Evolutionary conservation across 1,140 invertebrate genomes (phyloP).

Genomic region (Cataglyphis hispanica): DNA sequence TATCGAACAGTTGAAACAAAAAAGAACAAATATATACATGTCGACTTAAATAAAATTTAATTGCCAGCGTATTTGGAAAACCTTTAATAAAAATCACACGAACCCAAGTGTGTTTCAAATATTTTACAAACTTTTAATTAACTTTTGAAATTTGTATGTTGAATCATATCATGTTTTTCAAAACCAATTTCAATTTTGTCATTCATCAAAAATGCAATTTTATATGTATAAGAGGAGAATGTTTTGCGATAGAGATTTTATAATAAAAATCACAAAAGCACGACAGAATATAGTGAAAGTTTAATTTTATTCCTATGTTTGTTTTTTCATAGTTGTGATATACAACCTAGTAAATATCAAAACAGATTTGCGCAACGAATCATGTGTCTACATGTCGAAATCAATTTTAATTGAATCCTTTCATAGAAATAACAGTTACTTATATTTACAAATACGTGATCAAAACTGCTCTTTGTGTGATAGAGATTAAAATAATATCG

Average conservation of each 20-base stretch:
- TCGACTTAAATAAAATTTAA: neutral
- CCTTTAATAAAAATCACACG: neutral
- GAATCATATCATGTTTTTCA: neutral
- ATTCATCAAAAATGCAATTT: neutral
- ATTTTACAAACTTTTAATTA: neutral
- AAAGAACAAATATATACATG: neutral
- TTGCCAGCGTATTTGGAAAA: neutral
- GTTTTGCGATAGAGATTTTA: neutral
- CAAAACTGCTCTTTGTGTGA: neutral
- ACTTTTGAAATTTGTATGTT: neutral
- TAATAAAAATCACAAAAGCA: neutral
- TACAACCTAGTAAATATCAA: neutral
- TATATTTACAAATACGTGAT: neutral
- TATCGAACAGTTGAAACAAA: conserved; percentile 25
- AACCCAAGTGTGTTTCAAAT: neutral
- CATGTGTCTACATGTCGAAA: neutral
- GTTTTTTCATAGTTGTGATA: neutral
- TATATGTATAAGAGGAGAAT: neutral
- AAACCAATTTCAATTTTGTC: neutral
- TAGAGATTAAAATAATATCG: neutral
- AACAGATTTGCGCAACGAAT: neutral
- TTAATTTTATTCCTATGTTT: neutral
- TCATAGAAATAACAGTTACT: neutral
- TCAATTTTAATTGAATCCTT: neutral
- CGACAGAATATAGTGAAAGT: neutral